Conservation (phyloP, 2,797 vertebrate genomes). For the Xenentodon cancila region DNA sequence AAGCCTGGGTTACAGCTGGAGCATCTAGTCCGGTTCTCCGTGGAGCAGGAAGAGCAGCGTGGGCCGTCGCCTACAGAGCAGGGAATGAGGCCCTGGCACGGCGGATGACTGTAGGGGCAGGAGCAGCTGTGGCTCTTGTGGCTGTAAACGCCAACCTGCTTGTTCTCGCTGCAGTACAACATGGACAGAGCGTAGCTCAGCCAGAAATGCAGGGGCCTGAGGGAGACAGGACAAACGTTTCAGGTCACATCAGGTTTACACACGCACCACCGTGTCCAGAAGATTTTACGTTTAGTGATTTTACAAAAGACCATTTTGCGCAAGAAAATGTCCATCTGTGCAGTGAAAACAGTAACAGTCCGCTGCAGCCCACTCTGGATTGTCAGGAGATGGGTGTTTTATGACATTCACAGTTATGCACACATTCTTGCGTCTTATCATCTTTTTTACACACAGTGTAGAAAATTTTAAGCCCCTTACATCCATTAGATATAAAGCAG, state of each 20-base stretch:
- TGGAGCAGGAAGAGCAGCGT: conserved; percentile 87
- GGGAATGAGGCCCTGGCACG: conserved; percentile 87
- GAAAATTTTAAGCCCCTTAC: no score
- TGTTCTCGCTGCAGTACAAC: conserved; percentile 94
- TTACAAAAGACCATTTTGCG: no score
- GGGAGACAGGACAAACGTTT: conserved; percentile 34
- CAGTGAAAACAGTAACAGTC: no score
- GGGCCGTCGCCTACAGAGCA: conserved; percentile 87
- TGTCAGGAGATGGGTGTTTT: no score
- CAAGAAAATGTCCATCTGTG: no score
- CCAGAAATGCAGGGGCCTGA: conserved; percentile 90
- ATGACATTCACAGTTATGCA: no score
- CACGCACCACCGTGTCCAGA: neutral
- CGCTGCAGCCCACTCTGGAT: no score
- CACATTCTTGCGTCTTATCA: no score
- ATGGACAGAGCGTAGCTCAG: conserved; percentile 89
- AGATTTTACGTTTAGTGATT: no score
- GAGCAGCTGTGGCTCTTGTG: conserved; percentile 90
- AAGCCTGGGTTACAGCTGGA: conserved; percentile 90
- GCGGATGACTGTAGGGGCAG: conserved; percentile 87
- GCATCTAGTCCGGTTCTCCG: conserved; percentile 92
- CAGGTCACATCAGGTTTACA: conserved; percentile 2
- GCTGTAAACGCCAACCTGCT: conserved; percentile 89
- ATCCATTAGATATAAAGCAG: no score
- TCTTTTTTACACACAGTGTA: no score